Evolutionary conservation across 2,888 invertebrate species (phyloP), one percentile per base, ranked within the genome.

Genomic region (Chaitophorus viminalis): DNA sequence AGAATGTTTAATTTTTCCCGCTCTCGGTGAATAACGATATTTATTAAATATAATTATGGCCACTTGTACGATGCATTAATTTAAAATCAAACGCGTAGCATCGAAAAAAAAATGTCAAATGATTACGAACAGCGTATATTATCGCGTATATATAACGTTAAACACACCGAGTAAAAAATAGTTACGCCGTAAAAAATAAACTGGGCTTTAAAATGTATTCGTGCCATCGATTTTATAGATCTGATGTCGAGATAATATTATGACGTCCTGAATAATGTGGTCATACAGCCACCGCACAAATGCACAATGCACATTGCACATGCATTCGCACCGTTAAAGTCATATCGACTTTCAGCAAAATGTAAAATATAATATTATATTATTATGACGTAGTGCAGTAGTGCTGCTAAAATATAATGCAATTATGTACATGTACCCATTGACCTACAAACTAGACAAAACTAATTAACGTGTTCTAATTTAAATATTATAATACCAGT

Each of bases 371-470:
- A 60, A 60, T 25, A 25, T n/a, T n/a, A n/a, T n/a, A n/a, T n/a
- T n/a, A n/a, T n/a, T 46, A 46, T 46, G 11, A 60, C 21, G 60
- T 25, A 36, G 25, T 31, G n/a, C 52, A 54, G 33, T 46, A 5
- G 8, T 3, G 25, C 46, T 21, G 82, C 11, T 54, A 36, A 74
- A 75, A 75, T 39, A 29, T 75, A 74, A 75, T 60, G 83, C 60
- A 82, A 60, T 83, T 39, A 1, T 75, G n/a, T n/a, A n/a, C n/a
- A 82, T 82, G 74, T 75, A 74, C 83, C 36, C 74, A 36, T 83
- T 75, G 74, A 83, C 83, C 83, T 60, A 75, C 18, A 83, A 75
- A 83, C 83, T 72, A 75, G 74, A 83, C 60, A 75, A 54, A 75
- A 60, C 74, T 83, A 83, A 83, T 83, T 75, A 83, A 83, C 74